A percentile compares a stretch with the other conserved stretches of the same genome.
Conservation (phyloP, 2,113 vertebrate genomes). For the Megaceryle torquata region DNA sequence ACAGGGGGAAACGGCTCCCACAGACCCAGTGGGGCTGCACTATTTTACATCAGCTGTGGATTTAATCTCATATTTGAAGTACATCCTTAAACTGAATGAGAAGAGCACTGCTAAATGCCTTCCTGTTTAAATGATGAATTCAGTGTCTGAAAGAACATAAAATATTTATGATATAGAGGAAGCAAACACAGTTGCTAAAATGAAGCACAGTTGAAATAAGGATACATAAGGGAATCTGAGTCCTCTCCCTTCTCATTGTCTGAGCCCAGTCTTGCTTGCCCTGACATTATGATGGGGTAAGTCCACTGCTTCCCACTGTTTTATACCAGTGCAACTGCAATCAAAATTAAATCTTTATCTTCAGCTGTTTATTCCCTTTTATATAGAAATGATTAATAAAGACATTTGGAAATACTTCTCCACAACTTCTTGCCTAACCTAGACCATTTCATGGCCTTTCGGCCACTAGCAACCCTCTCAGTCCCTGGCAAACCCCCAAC, state of each 20-base stretch:
- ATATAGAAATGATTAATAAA: not conserved
- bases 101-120: not conserved
- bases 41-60: not conserved
- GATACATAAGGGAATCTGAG: slow-evolving; percentile 30
- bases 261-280: not conserved
- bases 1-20: not conserved
- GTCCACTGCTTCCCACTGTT: not conserved
- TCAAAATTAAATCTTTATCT: not conserved
- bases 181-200: not conserved
- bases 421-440: not conserved
- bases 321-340: not conserved
- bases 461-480: not conserved
- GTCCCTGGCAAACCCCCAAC: not conserved
- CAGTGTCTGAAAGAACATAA: not conserved
- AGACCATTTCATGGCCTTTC: not conserved
- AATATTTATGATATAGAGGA: slow-evolving; percentile 36
- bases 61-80: not conserved
- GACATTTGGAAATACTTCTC: not conserved
- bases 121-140: slow-evolving; percentile 42
- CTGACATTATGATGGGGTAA: not conserved
- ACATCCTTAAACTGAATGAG: not conserved
- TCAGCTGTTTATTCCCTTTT: not conserved
- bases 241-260: not conserved
- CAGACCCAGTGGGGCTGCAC: not conserved
- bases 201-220: slow-evolving; percentile 49